phyloP scores from a whole-genome alignment of 2,797 vertebrate genomes.

The Fringilla coelebs region DNA sequence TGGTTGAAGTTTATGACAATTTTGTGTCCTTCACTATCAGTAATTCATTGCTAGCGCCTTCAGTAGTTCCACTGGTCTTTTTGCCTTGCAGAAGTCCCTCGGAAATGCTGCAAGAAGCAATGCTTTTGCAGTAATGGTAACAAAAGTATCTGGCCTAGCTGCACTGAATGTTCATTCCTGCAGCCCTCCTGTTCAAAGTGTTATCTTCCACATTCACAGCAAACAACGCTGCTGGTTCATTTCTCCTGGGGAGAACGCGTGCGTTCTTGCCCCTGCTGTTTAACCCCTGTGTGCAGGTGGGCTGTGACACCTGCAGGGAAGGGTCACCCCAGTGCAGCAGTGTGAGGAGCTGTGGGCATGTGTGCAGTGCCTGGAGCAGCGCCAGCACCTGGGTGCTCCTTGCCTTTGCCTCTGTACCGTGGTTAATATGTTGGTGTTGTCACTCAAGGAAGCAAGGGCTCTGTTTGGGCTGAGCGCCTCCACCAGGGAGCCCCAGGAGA shows the following conservation, averaged over 20 bases:
- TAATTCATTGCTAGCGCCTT: neutral
- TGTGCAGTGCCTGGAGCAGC: neutral
- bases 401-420: rapidly evolving
- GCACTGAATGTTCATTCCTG: neutral
- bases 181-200: neutral
- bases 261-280: neutral
- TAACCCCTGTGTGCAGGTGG: neutral
- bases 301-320: rapidly evolving
- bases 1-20: neutral
- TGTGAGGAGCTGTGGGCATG: rapidly evolving
- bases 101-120: neutral
- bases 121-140: neutral
- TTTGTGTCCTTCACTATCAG: neutral
- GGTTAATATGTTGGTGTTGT: neutral
- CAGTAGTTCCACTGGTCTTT: neutral
- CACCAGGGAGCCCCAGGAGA: rapidly evolving
- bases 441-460: neutral
- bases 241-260: rapidly evolving
- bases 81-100: neutral
- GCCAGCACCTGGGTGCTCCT: neutral
- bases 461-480: neutral
- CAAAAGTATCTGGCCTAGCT: neutral
- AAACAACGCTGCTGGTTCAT: neutral
- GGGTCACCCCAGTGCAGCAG: rapidly evolving
- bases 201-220: rapidly evolving